Evolutionary conservation across 2,797 vertebrate species (phyloP).

Genomic region (Sebastiscus albofasciatus): DNA sequence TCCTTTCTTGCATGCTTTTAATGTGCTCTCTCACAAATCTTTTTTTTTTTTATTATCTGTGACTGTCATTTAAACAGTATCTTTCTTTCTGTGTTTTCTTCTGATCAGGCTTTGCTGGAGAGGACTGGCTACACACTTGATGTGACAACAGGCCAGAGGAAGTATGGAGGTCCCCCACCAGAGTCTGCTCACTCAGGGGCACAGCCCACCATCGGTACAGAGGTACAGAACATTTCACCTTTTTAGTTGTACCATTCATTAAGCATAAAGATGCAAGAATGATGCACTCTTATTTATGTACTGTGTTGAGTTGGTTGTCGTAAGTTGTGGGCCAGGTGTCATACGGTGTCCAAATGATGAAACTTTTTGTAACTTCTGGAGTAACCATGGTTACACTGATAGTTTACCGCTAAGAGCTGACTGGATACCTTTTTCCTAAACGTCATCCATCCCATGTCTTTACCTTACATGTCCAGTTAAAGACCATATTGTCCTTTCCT

Average conservation of each 20-base stretch:
- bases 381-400: conserved; percentile 73
- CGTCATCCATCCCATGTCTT: not conserved
- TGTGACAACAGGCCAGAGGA: conserved; percentile 99
- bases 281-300: not conserved
- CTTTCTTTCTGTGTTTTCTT: not conserved
- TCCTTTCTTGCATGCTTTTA: not conserved
- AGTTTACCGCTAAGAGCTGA: conserved; percentile 77
- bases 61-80: not conserved
- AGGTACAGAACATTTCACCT: conserved; percentile 80
- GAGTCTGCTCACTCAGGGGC: conserved; percentile 92
- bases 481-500: not conserved
- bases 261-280: not conserved
- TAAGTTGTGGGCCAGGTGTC: not conserved
- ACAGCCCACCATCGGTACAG: conserved; percentile 97
- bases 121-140: conserved; percentile 98
- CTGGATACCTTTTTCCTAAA: conserved; percentile 41
- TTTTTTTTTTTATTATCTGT: not conserved
- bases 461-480: not conserved
- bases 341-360: conserved; percentile 69
- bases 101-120: conserved; percentile 89
- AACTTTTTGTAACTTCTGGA: conserved; percentile 35
- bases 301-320: not conserved
- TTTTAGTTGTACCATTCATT: not conserved
- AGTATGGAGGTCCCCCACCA: conserved; percentile 98
- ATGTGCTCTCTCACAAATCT: not conserved